phyloP scores from a whole-genome alignment of 2,797 vertebrate genomes.

The Sarcoramphus papa region DNA sequence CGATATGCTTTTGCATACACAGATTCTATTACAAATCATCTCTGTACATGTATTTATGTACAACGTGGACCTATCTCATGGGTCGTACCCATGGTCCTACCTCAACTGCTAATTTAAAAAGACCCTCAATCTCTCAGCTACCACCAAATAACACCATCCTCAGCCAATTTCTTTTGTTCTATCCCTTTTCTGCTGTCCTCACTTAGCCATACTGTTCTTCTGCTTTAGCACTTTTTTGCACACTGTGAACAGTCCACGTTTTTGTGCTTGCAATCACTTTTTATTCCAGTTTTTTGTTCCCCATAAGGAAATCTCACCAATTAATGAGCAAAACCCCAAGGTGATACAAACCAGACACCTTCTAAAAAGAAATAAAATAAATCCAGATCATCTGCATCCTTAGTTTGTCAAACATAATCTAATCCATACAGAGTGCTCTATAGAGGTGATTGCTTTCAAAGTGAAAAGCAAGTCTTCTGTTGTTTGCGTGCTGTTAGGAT shows the following conservation, averaged over 20 bases:
- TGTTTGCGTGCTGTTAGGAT: background rate
- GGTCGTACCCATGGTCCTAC: background rate
- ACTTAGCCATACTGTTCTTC: background rate
- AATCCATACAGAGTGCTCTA: background rate
- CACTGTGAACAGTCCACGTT: background rate
- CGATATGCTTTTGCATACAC: background rate
- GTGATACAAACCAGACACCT: background rate
- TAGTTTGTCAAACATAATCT: background rate
- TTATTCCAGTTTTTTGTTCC: background rate
- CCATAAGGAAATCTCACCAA: background rate
- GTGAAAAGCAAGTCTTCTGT: background rate
- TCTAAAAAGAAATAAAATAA: background rate
- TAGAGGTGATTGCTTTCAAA: background rate
- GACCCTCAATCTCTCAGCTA: background rate
- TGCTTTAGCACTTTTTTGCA: background rate
- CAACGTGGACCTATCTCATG: background rate
- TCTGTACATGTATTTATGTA: background rate
- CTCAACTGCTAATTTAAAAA: background rate
- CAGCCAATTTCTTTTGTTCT: background rate
- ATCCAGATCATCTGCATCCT: background rate
- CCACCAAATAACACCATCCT: background rate
- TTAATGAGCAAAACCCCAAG: background rate
- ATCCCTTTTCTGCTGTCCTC: background rate
- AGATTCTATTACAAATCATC: background rate
- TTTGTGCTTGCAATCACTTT: background rate